A percentile compares a stretch with the other conserved stretches of the same genome.
These are phyloP conservation scores for Lasioglossum marginatum DNA, from an alignment of 2,888 invertebrate genomes.

Conservation along the genomic window DNA sequence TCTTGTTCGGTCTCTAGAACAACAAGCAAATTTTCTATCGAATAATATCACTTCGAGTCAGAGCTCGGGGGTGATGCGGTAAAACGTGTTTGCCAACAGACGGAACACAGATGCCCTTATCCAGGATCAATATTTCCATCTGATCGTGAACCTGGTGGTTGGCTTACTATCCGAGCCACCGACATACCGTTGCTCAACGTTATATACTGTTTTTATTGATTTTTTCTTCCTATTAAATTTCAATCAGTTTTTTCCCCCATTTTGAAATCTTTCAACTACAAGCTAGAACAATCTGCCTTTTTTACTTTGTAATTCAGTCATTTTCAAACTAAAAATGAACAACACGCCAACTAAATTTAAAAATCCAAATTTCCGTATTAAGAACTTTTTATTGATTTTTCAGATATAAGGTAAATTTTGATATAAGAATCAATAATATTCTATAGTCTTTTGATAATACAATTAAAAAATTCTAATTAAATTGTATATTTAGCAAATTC, in stretches of 20 bases:
- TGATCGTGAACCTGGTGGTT: constrained; percentile 75
- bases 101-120: constrained; percentile 71
- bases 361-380: constrained; percentile 12
- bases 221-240: constrained; percentile 60
- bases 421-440: not conserved
- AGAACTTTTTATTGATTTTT: constrained; percentile 27
- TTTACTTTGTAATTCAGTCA: not conserved
- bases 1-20: not conserved
- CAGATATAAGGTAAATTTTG: too few relatives aligned
- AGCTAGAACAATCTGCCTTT: not conserved
- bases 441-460: not conserved
- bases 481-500: not conserved
- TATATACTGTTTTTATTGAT: constrained; percentile 74
- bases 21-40: constrained; percentile 27
- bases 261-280: not conserved
- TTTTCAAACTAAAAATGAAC: too few relatives aligned
- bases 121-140: constrained; percentile 82
- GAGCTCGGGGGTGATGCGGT: constrained; percentile 19
- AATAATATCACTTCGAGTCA: constrained; percentile 16
- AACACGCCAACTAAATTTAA: not conserved
- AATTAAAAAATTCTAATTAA: not conserved
- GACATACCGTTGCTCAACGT: constrained; percentile 69
- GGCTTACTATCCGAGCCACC: constrained; percentile 77
- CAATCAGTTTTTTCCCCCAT: constrained; percentile 38
- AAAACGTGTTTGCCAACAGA: constrained; percentile 75